Base-by-base conservation (phyloP, 2,797 vertebrate species). In the Tokudaia tokunoshimensis region DNA sequence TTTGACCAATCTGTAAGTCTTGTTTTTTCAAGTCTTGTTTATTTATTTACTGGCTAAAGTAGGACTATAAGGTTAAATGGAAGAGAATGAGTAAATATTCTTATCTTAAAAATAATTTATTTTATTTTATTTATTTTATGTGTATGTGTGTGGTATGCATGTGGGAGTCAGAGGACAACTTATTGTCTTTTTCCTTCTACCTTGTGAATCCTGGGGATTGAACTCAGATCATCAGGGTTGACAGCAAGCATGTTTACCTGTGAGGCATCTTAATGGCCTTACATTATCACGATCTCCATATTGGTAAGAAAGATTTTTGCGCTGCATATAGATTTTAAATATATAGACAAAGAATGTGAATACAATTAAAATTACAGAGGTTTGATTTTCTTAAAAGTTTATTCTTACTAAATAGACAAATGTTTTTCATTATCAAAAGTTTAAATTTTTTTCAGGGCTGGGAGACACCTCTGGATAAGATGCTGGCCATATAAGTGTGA, bases 331-430 rank as follows among this genome's bases (percentile, higher is more conserved):
- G 1, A 55, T 31, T 37, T 67, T 65, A 97, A 80, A 19, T 52
- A 29, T 84, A 41, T 50, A 96, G 41, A 83, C 6, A 1, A 78
- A 72, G 41, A 92, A 13, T 67, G 6, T 31, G 94, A 50, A 57
- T 92, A 57, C 72, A 92, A 86, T 34, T 80, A 92, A 72, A 96
- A 92, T 72, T 57, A 50, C 10, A 94, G 79, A 92, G 5, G 50
- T 34, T 52, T 67, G 1, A 1, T 92, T 91, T 93, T 85, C 65
- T 83, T 70, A 52, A 82, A 59, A 80, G 55, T 34, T 34, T 93
- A 8, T 92, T 91, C 50, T 90, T 81, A 52, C 41, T 52, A 84
- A 81, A 70, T 89, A 37, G 14, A 84, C 74, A 34, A n/a, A 57
- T 94, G 37, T 34, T 81, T 24, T 75, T 34, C 20, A 37, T 88